Percentiles rank a stretch among this genome's conserved stretches.
Evolutionary conservation across 1,140 invertebrate species (phyloP).

Genomic region (Parapsyche elsis): DNA sequence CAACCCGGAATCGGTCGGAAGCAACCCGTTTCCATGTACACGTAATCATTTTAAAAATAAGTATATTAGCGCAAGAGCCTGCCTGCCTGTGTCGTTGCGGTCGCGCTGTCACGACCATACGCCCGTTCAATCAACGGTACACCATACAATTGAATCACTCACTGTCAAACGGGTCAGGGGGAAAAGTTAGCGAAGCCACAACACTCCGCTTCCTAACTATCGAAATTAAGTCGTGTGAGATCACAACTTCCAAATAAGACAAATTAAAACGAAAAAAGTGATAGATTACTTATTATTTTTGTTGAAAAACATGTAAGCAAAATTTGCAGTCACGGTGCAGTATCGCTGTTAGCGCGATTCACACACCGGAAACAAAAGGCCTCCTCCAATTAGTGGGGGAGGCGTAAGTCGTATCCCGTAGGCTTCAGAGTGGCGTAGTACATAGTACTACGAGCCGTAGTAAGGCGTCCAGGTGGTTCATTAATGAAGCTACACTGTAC

Average conservation of each 20-base stretch:
- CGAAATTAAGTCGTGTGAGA: too few relatives aligned
- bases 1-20: too few relatives aligned
- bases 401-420: neutral
- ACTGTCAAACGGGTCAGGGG: too few relatives aligned
- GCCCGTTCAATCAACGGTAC: too few relatives aligned
- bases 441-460: neutral
- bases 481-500: neutral
- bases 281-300: too few relatives aligned
- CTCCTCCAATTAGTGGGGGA: neutral
- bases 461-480: neutral
- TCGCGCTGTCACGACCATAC: neutral
- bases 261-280: too few relatives aligned
- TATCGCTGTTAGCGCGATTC: neutral
- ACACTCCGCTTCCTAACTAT: too few relatives aligned
- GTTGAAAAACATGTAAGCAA: neutral
- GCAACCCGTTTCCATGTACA: neutral
- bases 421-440: neutral
- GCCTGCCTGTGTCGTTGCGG: too few relatives aligned
- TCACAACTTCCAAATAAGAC: too few relatives aligned
- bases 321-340: neutral
- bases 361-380: conserved; percentile 1
- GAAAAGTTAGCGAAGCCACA: too few relatives aligned
- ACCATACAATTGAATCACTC: too few relatives aligned
- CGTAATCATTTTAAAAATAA: neutral
- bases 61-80: too few relatives aligned